Percentiles rank a stretch among this genome's conserved stretches.
Conservation (phyloP, 1,140 invertebrate genomes). For the Panulirus ornatus region DNA sequence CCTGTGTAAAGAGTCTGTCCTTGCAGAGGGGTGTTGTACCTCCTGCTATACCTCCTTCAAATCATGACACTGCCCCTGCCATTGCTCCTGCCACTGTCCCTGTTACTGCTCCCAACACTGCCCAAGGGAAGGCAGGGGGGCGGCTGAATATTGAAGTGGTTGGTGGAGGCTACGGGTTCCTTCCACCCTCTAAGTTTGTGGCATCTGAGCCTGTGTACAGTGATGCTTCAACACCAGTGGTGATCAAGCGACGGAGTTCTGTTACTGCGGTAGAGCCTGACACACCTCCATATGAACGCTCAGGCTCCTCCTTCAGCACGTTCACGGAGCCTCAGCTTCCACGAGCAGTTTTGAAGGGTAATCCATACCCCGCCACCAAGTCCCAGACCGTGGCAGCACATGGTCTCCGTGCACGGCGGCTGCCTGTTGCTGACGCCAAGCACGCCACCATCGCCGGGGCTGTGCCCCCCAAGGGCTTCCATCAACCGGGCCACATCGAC, state of each 20-base stretch:
- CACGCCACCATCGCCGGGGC: slow-evolving; percentile 74
- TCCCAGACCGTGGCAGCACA: slow-evolving; percentile 62
- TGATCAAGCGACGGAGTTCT: slow-evolving; percentile 73
- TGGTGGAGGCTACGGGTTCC: slow-evolving; percentile 74
- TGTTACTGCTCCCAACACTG: slow-evolving; percentile 5
- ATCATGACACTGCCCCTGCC: background rate
- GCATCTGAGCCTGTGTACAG: slow-evolving; percentile 75
- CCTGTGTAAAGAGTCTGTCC: slow-evolving; percentile 70
- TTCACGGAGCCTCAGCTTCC: slow-evolving; percentile 74
- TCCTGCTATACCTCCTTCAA: slow-evolving; percentile 42
- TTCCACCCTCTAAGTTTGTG: slow-evolving; percentile 74
- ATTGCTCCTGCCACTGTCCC: background rate
- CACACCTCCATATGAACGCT: slow-evolving; percentile 74
- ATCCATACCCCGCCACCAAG: slow-evolving; percentile 58
- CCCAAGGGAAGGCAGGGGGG: slow-evolving; percentile 31
- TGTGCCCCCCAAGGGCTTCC: slow-evolving; percentile 74
- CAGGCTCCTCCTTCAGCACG: slow-evolving; percentile 73
- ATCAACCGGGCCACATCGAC: slow-evolving; percentile 74
- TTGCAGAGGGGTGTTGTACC: slow-evolving; percentile 68
- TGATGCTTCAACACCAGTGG: slow-evolving; percentile 74
- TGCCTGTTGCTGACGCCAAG: slow-evolving; percentile 70
- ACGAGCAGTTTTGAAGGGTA: slow-evolving; percentile 53
- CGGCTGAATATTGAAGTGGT: slow-evolving; percentile 74
- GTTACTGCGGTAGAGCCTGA: slow-evolving; percentile 74
- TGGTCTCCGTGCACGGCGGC: slow-evolving; percentile 63